Evolutionary conservation across 2,797 vertebrate species (phyloP).

Genomic region (Cryptoblepharus egeriae): DNA sequence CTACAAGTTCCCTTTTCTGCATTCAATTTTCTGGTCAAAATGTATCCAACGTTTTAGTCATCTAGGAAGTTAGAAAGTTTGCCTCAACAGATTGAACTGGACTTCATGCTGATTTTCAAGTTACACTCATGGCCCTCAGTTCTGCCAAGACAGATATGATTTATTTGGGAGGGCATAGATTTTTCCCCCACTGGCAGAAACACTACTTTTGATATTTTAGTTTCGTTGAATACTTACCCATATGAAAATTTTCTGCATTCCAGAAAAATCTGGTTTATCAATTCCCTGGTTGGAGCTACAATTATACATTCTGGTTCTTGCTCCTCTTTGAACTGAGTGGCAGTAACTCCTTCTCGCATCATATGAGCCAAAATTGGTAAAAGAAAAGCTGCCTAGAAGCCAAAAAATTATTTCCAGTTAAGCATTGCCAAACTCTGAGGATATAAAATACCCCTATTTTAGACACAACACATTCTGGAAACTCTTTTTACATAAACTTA

Average conservation of each 20-base stretch:
- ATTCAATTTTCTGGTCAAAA: neutral
- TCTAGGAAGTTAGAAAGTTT: neutral
- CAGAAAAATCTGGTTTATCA: slow-evolving; percentile 93
- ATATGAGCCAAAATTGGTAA: slow-evolving; percentile 89
- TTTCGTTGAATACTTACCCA: slow-evolving; percentile 78
- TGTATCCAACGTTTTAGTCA: neutral
- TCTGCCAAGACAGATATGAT: no score
- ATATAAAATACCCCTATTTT: neutral
- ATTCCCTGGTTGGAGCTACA: slow-evolving; percentile 92
- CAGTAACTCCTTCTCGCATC: slow-evolving; percentile 85
- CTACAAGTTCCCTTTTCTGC: neutral
- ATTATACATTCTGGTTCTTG: slow-evolving; percentile 92
- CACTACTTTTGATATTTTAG: neutral
- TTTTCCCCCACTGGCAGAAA: neutral
- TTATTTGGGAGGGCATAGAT: neutral
- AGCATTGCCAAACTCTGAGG: neutral
- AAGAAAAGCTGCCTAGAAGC: slow-evolving; percentile 90
- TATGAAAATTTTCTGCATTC: slow-evolving; percentile 93
- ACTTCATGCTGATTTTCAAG: neutral
- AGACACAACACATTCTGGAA: neutral
- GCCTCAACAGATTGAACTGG: neutral
- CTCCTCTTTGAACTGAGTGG: slow-evolving; percentile 84
- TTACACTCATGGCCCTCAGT: neutral
- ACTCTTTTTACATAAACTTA: neutral
- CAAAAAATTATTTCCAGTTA: neutral